Base-by-base conservation (phyloP, 2,797 vertebrate genomes). In the Nannoperca obscura region DNA sequence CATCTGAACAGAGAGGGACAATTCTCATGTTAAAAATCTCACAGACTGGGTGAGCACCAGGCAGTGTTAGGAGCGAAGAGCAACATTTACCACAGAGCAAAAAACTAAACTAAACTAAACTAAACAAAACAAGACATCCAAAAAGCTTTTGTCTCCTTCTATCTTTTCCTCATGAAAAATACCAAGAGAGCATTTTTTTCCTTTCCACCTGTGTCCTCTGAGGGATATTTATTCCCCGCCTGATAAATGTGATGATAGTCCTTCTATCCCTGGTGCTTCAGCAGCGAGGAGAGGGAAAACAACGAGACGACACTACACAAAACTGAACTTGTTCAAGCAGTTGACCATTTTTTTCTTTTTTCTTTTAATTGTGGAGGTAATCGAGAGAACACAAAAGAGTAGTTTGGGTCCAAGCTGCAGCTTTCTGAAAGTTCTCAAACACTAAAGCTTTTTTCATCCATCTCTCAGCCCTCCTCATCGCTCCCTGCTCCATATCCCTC, bases 11-110 rank as follows among this genome's bases (percentile, higher is more conserved):
- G 74, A 86, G 76, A 85, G 72, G 85, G 87, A 87, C 84, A 90
- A 36, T 83, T 91, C 50, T 88, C 77, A 52, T 84, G 79, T 79
- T 76, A 71, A 80, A 84, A 81, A 52, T 83, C 84, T 92, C 88
- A 91, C 91, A 92, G 92, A 92, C 93, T 93, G 91, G 92, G 92
- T 90, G 93, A 93, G 92, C 93, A 94, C 91, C 93, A 93, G 94
- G 93, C 93, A 94, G 92, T 92, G 91, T 93, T 62, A 47, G 83
- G 89, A 94, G 93, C 84, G 46, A 88, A 90, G 74, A 93, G 86
- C 92, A 83, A 91, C 91, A 83, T 91, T 89, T 83, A 90, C 75
- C 85, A 92, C 85, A 73, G 53, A 85, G 74, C 68, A 64, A 74
- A 60, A 70, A 66, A 62, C 24, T 27, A 20, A 55, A 47, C 34